phyloP scores from a whole-genome alignment of 2,113 vertebrate species.

The Pollimyrus isidori region DNA sequence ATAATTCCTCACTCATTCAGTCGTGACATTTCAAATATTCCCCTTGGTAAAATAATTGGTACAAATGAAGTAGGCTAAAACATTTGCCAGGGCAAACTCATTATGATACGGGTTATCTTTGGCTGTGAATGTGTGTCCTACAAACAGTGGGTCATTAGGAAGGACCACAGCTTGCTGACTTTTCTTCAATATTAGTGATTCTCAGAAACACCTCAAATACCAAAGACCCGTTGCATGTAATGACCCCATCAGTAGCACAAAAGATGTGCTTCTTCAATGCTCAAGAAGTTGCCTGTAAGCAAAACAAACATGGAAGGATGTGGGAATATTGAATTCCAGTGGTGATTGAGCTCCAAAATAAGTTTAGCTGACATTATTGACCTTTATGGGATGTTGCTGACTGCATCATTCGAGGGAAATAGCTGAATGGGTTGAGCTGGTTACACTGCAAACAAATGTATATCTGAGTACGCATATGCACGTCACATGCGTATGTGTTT shows the following conservation, averaged over 20 bases:
- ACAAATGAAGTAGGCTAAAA: not conserved
- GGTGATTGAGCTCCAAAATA: not conserved
- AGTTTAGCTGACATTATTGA: not conserved
- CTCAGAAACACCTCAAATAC: not conserved
- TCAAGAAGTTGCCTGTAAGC: not conserved
- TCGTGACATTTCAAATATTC: not conserved
- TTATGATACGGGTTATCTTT: not conserved
- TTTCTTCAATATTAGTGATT: not conserved
- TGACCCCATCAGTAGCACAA: not conserved
- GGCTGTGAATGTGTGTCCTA: not conserved
- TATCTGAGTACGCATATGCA: not conserved
- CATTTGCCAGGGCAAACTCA: not conserved
- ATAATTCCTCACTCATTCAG: not conserved
- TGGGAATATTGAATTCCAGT: not conserved
- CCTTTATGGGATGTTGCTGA: not conserved
- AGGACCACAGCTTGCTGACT: not conserved
- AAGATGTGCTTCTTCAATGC: not conserved
- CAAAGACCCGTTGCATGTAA: not conserved
- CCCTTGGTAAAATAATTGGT: constrained; percentile 7
- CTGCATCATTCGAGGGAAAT: not conserved
- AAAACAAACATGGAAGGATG: not conserved
- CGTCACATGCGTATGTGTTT: not conserved
- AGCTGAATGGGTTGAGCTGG: not conserved
- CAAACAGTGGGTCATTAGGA: not conserved
- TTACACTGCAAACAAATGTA: not conserved